A percentile compares a stretch with the other conserved stretches of the same genome.
Evolutionary conservation across 2,888 invertebrate genomes (phyloP).

Genomic region (Cryptophagus acutangulus): DNA sequence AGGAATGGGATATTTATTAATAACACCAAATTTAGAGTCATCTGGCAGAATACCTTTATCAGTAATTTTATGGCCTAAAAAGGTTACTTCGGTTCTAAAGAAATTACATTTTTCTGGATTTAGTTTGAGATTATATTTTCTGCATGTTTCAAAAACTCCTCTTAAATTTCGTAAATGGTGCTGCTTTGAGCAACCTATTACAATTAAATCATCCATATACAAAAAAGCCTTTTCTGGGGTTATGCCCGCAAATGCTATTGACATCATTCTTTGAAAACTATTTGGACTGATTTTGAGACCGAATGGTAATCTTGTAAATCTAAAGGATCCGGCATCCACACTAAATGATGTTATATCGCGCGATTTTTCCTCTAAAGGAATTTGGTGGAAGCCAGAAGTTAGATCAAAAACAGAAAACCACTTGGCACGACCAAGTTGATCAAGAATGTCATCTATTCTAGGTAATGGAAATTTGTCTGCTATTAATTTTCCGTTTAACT

Average conservation of each 20-base stretch:
- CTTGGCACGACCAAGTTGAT: constrained; percentile 21
- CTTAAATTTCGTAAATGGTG: constrained; percentile 14
- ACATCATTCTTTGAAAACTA: constrained; percentile 30
- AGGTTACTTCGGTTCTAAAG: constrained; percentile 21
- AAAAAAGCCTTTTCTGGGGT: constrained; percentile 23
- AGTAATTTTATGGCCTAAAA: constrained; percentile 15
- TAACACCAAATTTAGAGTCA: constrained; percentile 6
- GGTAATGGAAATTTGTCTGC: constrained; percentile 22
- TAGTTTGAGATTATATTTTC: constrained; percentile 10
- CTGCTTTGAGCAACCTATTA: constrained; percentile 20
- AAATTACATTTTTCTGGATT: constrained; percentile 23
- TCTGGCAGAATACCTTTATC: constrained; percentile 8
- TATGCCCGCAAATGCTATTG: constrained; percentile 24
- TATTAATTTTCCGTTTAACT: constrained; percentile 19
- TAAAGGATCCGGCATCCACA: constrained; percentile 19
- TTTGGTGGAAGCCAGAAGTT: constrained; percentile 20
- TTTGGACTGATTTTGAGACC: constrained; percentile 25
- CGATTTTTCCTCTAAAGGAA: constrained; percentile 15
- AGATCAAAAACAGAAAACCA: constrained; percentile 23
- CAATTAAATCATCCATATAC: constrained; percentile 30
- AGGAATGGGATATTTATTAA: constrained; percentile 11
- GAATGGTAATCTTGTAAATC: constrained; percentile 24
- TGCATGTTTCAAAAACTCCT: constrained; percentile 13
- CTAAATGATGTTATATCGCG: constrained; percentile 24
- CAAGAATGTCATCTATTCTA: constrained; percentile 22